Evolutionary conservation across 2,888 invertebrate genomes (phyloP).

Genomic region (Agapetus fuscipes): DNA sequence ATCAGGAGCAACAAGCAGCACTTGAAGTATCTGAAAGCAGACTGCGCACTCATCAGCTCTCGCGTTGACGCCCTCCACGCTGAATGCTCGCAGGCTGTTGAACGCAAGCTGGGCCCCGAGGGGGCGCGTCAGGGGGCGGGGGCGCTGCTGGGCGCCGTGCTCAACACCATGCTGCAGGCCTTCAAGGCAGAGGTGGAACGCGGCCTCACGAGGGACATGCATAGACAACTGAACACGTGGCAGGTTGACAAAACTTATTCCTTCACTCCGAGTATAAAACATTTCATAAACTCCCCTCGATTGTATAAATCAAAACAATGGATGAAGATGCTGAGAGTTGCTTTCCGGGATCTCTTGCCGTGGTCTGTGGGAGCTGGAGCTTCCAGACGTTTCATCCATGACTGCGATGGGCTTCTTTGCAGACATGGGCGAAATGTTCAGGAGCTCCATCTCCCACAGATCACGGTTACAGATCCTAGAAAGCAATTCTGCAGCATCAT

Average conservation of each 20-base stretch:
- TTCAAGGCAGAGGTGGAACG: conserved; percentile 34
- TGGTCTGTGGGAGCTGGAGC: too few relatives aligned
- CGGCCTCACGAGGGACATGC: conserved; percentile 22
- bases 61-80: conserved; percentile 48
- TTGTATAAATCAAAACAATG: neutral
- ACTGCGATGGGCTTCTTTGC: too few relatives aligned
- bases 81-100: conserved; percentile 33
- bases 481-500: too few relatives aligned
- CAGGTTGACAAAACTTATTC: too few relatives aligned
- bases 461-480: too few relatives aligned
- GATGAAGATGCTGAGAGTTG: neutral
- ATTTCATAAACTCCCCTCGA: too few relatives aligned
- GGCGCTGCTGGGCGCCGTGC: conserved; percentile 32
- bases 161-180: conserved; percentile 35
- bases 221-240: conserved; percentile 32
- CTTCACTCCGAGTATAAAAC: neutral
- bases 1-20: conserved; percentile 57
- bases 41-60: conserved; percentile 55
- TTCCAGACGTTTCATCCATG: neutral
- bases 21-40: conserved; percentile 58
- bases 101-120: conserved; percentile 10
- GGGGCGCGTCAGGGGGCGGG: neutral
- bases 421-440: too few relatives aligned
- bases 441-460: too few relatives aligned
- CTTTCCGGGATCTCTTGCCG: too few relatives aligned